These are phyloP conservation scores for Drosophila azteca DNA, from an alignment of 1,140 invertebrate species.

Conservation along the genomic window DNA sequence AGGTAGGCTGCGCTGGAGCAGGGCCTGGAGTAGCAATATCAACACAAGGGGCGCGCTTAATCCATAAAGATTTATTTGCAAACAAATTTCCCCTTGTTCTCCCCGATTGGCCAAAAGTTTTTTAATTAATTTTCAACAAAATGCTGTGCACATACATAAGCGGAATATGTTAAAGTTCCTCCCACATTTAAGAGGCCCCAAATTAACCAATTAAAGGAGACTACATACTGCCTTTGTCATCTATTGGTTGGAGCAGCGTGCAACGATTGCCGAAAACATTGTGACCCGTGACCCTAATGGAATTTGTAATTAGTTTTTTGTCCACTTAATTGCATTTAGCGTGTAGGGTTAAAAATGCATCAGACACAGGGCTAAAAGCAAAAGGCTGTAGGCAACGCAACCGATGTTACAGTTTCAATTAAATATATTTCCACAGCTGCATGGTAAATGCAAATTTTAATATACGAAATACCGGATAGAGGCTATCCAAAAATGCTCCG, in stretches of 20 bases:
- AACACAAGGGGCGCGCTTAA: constrained; percentile 59
- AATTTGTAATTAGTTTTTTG: constrained; percentile 51
- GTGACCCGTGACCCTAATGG: neutral
- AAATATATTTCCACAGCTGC: neutral
- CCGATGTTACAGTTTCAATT: constrained; percentile 9
- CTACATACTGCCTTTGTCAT: neutral
- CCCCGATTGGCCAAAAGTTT: constrained; percentile 53
- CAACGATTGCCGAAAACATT: neutral
- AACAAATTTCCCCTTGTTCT: constrained; percentile 53
- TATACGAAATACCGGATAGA: too few species aligned
- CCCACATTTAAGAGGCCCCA: constrained; percentile 15
- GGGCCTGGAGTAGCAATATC: constrained; percentile 11
- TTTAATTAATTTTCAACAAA: constrained; percentile 66
- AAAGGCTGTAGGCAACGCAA: neutral
- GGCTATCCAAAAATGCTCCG: too few species aligned
- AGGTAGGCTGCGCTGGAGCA: neutral
- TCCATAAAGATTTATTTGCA: constrained; percentile 77
- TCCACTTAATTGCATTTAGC: constrained; percentile 45
- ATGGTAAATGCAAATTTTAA: too few species aligned
- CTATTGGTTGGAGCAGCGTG: constrained; percentile 7
- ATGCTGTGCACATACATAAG: constrained; percentile 13
- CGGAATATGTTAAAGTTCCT: constrained; percentile 40
- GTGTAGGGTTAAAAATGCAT: neutral
- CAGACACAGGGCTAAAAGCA: constrained; percentile 21
- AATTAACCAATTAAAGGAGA: constrained; percentile 45